phyloP scores from a whole-genome alignment of 1,140 invertebrate genomes.

The Chironomus striatipennis region DNA sequence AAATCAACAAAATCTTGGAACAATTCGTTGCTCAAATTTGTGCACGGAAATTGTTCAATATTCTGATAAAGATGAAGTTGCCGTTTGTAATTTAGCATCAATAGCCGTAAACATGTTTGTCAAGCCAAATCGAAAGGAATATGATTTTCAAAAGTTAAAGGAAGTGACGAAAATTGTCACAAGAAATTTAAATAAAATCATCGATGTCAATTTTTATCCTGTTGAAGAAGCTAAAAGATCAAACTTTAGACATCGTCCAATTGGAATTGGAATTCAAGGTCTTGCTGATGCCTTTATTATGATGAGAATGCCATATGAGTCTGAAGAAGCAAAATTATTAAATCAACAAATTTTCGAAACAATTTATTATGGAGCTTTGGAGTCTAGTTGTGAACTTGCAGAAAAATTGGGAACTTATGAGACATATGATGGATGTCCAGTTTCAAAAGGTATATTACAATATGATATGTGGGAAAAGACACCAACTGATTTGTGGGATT shows the following conservation, averaged over 20 bases:
- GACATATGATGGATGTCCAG: constrained; percentile 84
- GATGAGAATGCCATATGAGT: constrained; percentile 89
- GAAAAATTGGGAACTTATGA: constrained; percentile 79
- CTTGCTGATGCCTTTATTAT: constrained; percentile 94
- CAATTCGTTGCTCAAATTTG: constrained; percentile 96
- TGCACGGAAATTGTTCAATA: constrained; percentile 98
- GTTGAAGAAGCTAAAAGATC: constrained; percentile 79
- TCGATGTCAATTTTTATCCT: constrained; percentile 96
- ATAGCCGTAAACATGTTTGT: constrained; percentile 98
- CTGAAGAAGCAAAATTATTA: constrained; percentile 71
- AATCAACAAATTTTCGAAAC: constrained; percentile 99
- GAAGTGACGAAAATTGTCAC: constrained; percentile 84
- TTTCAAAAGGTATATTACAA: constrained; percentile 93
- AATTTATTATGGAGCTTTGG: constrained; percentile 93
- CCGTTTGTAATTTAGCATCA: constrained; percentile 97
- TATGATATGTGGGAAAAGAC: constrained; percentile 95
- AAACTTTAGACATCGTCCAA: constrained; percentile 89
- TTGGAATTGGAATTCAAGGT: constrained; percentile 94
- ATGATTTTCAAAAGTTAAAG: constrained; percentile 84
- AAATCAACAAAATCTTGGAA: constrained; percentile 98
- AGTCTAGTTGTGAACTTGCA: constrained; percentile 94
- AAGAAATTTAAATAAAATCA: constrained; percentile 93
- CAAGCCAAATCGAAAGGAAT: constrained; percentile 59
- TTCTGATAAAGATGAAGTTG: constrained; percentile 84
- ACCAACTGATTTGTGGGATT: constrained; percentile 86